Evolutionary conservation across 2,797 vertebrate species (phyloP), one percentile per base, ranked within the genome.

Genomic region (Arremon brunneinucha): DNA sequence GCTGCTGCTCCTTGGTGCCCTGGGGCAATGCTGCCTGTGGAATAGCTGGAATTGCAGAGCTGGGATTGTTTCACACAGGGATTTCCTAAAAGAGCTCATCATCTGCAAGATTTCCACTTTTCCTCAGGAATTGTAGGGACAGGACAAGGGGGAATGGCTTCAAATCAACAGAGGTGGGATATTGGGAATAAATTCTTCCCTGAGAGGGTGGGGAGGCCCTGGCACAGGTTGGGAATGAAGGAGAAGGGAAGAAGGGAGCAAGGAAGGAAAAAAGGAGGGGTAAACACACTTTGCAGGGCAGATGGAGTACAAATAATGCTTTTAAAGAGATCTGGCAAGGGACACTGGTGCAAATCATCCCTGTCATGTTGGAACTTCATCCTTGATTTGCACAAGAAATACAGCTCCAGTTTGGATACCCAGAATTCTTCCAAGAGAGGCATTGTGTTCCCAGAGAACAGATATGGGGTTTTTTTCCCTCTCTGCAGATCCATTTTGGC

Each of bases 371-470:
- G 87, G 75, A 91, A 70, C 26, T 68, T 65, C 39, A 41, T 67
- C 90, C 87, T 74, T 23, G 39, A 30, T 55, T 88, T 83, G 39
- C 43, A 37, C 32, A 50, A 83, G 79, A 78, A 89, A 74, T 50
- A 30, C 16, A 68, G 9, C 14, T 50, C 55, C 26, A 71, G 65
- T 72, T 46, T 81, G 65, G 46, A 57, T 56, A 55, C 59, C 37
- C 52, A 71, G 47, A 70, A 59, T 87, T 94, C 24, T 69, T 76
- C 76, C 3, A 3, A 71, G 55, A n/a, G 74, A 89, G 32, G 49
- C 56, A 41, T 18, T 86, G 62, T 88, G 62, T 94, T 91, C 90
- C 79, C 72, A 79, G 59, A 83, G 69, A 91, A 59, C 32, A 81
- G 72, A 85, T 46, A 67, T 0, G 5, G 0, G 15, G 1, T 26